Evolutionary conservation across 1,140 invertebrate genomes (phyloP).

Genomic region (Gryon sp.): DNA sequence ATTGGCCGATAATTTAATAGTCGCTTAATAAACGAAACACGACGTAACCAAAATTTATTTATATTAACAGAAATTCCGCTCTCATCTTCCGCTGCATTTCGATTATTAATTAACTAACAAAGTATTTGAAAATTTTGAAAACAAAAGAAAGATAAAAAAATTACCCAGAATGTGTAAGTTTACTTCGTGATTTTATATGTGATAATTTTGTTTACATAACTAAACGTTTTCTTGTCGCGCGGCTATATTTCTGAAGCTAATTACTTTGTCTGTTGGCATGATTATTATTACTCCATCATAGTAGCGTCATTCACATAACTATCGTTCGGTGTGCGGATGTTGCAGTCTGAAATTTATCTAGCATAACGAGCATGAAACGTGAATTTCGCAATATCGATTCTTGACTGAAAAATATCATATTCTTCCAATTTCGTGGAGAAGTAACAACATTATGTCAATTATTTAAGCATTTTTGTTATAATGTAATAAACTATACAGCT

Average conservation of each 20-base stretch:
- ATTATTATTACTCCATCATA: slow-evolving; percentile 51
- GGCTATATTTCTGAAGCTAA: slow-evolving; percentile 47
- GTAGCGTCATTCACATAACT: slow-evolving; percentile 50
- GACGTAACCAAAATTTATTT: neutral
- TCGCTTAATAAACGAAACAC: neutral
- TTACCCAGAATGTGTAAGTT: neutral
- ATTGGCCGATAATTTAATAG: slow-evolving; percentile 14
- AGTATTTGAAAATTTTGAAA: slow-evolving; percentile 14
- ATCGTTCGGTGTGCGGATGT: slow-evolving; percentile 7
- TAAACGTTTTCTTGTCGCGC: slow-evolving; percentile 20
- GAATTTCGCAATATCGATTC: no score
- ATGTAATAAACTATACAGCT: no score
- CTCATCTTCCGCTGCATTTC: no score
- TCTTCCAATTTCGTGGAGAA: no score
- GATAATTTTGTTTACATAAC: slow-evolving; percentile 20
- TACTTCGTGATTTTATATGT: neutral
- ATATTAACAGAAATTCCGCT: no score
- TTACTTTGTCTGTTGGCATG: slow-evolving; percentile 45
- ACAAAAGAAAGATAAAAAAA: neutral
- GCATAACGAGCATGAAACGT: slow-evolving; percentile 26
- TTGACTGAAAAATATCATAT: no score
- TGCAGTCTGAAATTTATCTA: slow-evolving; percentile 13
- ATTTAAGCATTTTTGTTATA: no score
- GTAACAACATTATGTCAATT: no score
- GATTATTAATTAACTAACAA: slow-evolving; percentile 10